These are phyloP conservation scores for Hypolimnas misippus DNA, from an alignment of 2,888 invertebrate genomes.

Conservation along the genomic window DNA sequence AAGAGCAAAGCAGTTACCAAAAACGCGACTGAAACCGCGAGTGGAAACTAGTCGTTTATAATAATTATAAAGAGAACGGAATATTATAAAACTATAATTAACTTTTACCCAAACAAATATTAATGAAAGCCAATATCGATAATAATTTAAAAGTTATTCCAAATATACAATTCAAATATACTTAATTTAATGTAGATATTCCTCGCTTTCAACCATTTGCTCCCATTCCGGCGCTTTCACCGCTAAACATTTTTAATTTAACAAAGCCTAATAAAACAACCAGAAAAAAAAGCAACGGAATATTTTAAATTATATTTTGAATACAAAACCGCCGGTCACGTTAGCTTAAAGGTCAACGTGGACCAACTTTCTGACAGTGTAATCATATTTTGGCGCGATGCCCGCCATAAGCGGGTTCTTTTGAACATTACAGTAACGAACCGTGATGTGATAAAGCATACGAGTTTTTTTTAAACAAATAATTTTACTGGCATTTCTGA, in stretches of 20 bases:
- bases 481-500: no score
- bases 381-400: constrained; percentile 60
- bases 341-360: constrained; percentile 10
- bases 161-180: neutral
- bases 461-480: no score
- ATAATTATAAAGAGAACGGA: no score
- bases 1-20: no score
- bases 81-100: no score
- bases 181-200: neutral
- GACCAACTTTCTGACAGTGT: constrained; percentile 38
- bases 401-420: constrained; percentile 60
- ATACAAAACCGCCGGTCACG: constrained; percentile 6
- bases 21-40: no score
- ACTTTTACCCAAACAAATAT: no score
- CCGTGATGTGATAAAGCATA: constrained; percentile 28
- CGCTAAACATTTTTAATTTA: neutral
- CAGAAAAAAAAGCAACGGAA: constrained; percentile 7
- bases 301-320: constrained; percentile 7
- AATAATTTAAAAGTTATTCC: neutral
- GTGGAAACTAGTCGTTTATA: no score
- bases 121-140: no score
- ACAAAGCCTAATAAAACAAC: constrained; percentile 8
- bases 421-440: constrained; percentile 32
- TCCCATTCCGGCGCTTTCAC: neutral
- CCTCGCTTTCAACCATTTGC: neutral